Evolutionary conservation across 2,888 invertebrate species (phyloP).

Genomic region (Galerucella pusilla): DNA sequence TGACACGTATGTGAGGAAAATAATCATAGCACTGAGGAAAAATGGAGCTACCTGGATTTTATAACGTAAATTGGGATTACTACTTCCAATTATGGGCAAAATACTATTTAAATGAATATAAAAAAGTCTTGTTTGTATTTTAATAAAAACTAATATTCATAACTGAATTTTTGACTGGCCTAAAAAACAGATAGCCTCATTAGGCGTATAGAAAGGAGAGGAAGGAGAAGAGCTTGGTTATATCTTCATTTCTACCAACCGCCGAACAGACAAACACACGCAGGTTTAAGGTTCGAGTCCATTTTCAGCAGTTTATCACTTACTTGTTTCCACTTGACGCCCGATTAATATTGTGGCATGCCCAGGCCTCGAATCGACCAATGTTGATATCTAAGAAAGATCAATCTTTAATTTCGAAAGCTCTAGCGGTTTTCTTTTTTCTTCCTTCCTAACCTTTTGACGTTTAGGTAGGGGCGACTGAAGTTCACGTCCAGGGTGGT

Average conservation of each 20-base stretch:
- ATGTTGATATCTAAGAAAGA: conserved; percentile 58
- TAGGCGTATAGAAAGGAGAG: conserved; percentile 44
- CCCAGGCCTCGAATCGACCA: conserved; percentile 60
- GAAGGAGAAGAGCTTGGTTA: conserved; percentile 56
- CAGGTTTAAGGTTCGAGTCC: conserved; percentile 63
- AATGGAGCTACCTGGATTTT: too few species aligned
- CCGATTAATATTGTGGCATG: conserved; percentile 67
- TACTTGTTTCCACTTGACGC: conserved; percentile 65
- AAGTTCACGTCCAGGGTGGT: conserved; percentile 7
- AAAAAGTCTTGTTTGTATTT: too few species aligned
- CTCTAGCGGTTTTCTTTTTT: conserved; percentile 41
- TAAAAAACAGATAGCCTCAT: conserved; percentile 34
- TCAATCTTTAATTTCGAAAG: conserved; percentile 55
- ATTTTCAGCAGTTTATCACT: conserved; percentile 66
- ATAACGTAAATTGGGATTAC: too few species aligned
- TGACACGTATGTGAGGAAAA: too few species aligned
- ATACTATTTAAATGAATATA: too few species aligned
- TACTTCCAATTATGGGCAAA: too few species aligned
- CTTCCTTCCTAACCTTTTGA: conserved; percentile 16
- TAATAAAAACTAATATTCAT: background rate
- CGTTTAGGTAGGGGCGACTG: conserved; percentile 32
- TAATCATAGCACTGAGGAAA: too few species aligned
- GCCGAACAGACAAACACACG: conserved; percentile 59
- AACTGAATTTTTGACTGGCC: conserved; percentile 15
- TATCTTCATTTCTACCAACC: conserved; percentile 60